phyloP scores from a whole-genome alignment of 1,140 invertebrate genomes.

The Aradophagus sp. region DNA sequence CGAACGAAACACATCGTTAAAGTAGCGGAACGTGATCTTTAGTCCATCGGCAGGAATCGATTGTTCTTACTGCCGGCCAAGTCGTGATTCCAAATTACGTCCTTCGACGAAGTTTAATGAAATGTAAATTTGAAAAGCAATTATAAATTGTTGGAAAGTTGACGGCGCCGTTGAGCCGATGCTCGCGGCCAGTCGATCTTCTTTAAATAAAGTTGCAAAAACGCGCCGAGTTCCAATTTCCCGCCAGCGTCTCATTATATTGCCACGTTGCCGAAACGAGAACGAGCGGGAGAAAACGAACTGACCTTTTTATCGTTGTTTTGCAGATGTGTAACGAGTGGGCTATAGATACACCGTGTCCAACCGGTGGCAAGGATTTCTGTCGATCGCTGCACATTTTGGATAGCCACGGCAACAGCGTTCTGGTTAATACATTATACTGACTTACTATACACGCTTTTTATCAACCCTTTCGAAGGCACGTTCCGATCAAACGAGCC shows the following conservation, averaged over 20 bases:
- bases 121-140: too few species aligned
- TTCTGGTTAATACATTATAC: constrained; percentile 72
- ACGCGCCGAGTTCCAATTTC: constrained; percentile 31
- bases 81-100: too few species aligned
- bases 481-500: too few species aligned
- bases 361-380: constrained; percentile 78
- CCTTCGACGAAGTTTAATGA: too few species aligned
- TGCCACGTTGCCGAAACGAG: too few species aligned
- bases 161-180: too few species aligned
- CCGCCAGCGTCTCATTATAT: constrained; percentile 25
- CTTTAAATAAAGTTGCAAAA: constrained; percentile 1
- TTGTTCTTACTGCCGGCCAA: too few species aligned
- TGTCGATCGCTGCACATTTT: constrained; percentile 80
- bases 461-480: too few species aligned
- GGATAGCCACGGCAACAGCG: constrained; percentile 79
- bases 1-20: too few species aligned
- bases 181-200: too few species aligned
- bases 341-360: constrained; percentile 80
- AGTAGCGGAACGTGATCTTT: constrained; percentile 4
- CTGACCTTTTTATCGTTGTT: constrained; percentile 20
- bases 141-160: too few species aligned
- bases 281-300: constrained; percentile 4
- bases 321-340: constrained; percentile 79
- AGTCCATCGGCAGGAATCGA: constrained; percentile 1
- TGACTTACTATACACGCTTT: too few species aligned